Evolutionary conservation across 1,140 invertebrate species (phyloP).

Genomic region (Elymnias hypermnestra): DNA sequence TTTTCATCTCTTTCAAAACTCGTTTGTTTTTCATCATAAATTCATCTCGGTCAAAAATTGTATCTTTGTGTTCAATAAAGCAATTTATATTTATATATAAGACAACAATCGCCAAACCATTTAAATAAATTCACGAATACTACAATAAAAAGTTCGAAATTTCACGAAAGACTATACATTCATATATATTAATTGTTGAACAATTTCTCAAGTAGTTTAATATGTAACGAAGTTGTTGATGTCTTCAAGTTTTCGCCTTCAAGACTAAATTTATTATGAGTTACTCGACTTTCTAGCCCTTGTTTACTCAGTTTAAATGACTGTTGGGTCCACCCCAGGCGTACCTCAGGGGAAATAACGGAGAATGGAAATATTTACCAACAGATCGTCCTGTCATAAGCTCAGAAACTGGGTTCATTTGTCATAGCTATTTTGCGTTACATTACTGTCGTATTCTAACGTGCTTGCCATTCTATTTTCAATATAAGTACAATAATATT

Average conservation of each 20-base stretch:
- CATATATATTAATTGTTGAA: neutral
- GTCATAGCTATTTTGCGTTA: constrained; percentile 4
- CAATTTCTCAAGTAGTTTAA: neutral
- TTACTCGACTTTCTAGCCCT: constrained; percentile 21
- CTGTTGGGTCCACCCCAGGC: constrained; percentile 22
- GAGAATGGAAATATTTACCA: constrained; percentile 26
- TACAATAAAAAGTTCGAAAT: no score
- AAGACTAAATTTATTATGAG: constrained; percentile 30
- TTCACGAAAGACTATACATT: no score
- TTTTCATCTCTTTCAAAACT: no score
- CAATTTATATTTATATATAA: no score
- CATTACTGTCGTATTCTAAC: no score
- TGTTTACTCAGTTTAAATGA: constrained; percentile 30
- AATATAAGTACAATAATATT: no score
- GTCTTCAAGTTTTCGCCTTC: constrained; percentile 19
- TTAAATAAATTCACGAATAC: no score
- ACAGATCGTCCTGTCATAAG: constrained; percentile 26
- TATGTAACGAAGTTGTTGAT: constrained; percentile 2
- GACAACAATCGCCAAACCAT: no score
- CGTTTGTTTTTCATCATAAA: no score
- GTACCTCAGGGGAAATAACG: constrained; percentile 28
- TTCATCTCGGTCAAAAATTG: no score
- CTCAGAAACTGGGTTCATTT: constrained; percentile 18
- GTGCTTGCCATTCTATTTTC: no score
- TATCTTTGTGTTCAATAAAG: no score